Percentiles rank a stretch among this genome's conserved stretches.
phyloP scores from a whole-genome alignment of 2,888 invertebrate species.

The Metacarcinus magister region DNA sequence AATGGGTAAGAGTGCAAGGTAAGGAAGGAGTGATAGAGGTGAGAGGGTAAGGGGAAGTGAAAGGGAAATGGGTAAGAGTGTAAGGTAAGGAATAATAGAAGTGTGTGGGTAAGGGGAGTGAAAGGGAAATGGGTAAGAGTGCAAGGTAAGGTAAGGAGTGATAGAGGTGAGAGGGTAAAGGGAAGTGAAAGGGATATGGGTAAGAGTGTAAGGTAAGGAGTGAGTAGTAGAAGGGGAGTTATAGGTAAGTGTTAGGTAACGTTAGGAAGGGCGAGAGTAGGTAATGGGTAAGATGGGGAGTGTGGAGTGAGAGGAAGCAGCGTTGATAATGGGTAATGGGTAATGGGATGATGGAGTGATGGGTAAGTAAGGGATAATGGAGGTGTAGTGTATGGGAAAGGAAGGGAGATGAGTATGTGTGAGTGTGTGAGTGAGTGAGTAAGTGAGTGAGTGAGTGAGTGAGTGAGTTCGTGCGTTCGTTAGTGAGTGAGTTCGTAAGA shows the following conservation, averaged over 20 bases:
- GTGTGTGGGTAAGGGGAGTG: not conserved
- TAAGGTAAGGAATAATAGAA: not conserved
- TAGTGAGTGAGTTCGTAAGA: too few species aligned
- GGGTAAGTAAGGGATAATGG: too few species aligned
- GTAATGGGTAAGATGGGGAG: too few species aligned
- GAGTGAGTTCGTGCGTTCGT: too few species aligned
- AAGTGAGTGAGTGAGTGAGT: too few species aligned
- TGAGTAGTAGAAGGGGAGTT: not conserved
- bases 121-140: not conserved
- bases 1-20: not conserved
- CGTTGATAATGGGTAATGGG: too few species aligned
- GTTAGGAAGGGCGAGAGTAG: too few species aligned
- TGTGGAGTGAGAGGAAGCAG: too few species aligned
- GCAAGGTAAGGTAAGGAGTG: not conserved
- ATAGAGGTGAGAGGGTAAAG: not conserved
- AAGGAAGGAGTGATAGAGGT: not conserved
- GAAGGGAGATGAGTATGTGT: too few species aligned
- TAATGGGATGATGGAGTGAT: too few species aligned
- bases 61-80: not conserved
- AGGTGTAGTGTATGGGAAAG: too few species aligned
- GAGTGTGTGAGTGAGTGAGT: too few species aligned
- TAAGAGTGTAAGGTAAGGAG: not conserved
- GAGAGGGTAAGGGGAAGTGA: not conserved
- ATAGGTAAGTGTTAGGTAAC: not conserved
- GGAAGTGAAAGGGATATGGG: not conserved